Base-by-base conservation (phyloP, 2,113 vertebrate genomes). In the Misgurnus anguillicaudatus region DNA sequence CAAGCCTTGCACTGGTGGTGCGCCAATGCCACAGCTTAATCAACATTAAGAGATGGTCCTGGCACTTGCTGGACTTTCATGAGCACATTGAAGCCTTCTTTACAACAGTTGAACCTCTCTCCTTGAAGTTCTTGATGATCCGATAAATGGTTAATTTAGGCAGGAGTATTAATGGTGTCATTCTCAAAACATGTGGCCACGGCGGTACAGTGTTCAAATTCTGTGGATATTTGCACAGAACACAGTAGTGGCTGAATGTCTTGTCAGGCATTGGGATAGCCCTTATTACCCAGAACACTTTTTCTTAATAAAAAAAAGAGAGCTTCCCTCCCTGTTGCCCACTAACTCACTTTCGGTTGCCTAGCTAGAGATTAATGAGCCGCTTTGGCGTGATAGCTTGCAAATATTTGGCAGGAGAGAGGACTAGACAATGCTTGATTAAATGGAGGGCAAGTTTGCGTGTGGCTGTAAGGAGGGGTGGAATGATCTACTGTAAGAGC, bases 361-460 rank as follows among this genome's bases (percentile, higher is more conserved):
- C 24, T 1, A 14, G 17, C 9, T 80, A 71, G 6, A 87, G 4
- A 90, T 84, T 82, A 89, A 91, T 91, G 86, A 74, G 45, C 65
- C 19, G 73, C 75, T 86, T 88, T 87, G 71, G 85, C 86, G 82
- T 81, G 88, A 86, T 86, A 87, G 89, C 88, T 93, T 86, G 85
- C 87, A 87, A 89, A 87, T 82, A 74, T 88, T 87, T 88, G 87
- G 85, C 76, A 85, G 87, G 86, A 68, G 83, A 66, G 51, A 86
- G 83, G 74, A 66, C 21, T 77, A 88, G 83, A 81, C 73, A 19
- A 19, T 31, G 74, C 65, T 75, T 81, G 80, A 81, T 81, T 81
- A 81, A 71, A 81, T 81, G 58, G 80, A 81, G 58, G 36, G 80
- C 58, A 48, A 69, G 58, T 81, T 75, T 89, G 88, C 69, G 24